Conservation (phyloP, 2,113 vertebrate species). For the Sciurus niger region DNA sequence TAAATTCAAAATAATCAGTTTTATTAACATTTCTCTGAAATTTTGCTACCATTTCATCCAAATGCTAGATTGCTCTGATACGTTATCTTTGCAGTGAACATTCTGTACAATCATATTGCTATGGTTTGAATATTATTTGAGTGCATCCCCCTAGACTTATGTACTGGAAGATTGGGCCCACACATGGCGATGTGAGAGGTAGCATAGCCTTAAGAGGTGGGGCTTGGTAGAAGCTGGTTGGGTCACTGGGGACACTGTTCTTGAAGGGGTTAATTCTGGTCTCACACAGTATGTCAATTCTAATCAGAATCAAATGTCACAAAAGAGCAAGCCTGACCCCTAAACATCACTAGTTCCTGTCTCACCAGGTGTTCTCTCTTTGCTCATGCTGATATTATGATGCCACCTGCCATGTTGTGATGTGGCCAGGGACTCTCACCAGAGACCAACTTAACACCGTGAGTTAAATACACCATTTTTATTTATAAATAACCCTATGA, state of each 20-base stretch:
- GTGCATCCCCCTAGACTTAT: background rate
- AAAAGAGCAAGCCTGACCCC: background rate
- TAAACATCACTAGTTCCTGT: background rate
- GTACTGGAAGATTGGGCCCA: background rate
- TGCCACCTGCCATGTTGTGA: rapidly evolving
- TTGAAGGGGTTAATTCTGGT: background rate
- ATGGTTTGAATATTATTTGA: background rate
- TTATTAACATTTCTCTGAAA: background rate
- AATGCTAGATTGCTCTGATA: background rate
- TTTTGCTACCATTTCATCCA: background rate
- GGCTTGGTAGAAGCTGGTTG: background rate
- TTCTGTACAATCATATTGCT: background rate
- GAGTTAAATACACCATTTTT: background rate
- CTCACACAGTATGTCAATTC: background rate
- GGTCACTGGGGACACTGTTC: background rate
- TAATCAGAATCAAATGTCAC: no score
- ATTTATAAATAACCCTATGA: background rate
- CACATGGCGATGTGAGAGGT: background rate
- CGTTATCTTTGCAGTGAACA: background rate
- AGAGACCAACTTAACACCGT: background rate
- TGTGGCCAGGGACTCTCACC: no score
- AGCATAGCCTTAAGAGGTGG: background rate
- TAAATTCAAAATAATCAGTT: background rate
- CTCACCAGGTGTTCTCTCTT: no score
- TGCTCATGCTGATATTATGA: background rate